These are phyloP conservation scores for Drosophila pandora DNA, from an alignment of 1,140 invertebrate species.

Conservation along the genomic window DNA sequence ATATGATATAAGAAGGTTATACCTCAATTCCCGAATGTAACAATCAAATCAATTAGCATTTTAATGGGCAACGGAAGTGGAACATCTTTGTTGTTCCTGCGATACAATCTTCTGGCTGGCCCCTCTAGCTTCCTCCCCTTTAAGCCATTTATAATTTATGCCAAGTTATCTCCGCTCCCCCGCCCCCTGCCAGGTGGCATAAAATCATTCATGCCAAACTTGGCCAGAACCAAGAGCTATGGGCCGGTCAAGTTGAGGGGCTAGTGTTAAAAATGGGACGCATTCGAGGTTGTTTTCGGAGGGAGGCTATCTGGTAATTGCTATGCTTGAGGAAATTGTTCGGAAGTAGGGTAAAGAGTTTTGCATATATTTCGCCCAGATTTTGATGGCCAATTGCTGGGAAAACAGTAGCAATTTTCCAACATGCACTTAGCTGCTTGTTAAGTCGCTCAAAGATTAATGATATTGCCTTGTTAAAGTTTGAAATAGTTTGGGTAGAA, in stretches of 20 bases:
- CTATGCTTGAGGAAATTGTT: conserved; percentile 46
- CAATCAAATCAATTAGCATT: conserved; percentile 74
- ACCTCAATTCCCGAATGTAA: conserved; percentile 49
- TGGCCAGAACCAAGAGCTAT: conserved; percentile 55
- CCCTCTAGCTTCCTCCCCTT: conserved; percentile 17
- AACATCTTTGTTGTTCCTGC: conserved; percentile 42
- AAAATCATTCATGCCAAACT: conserved; percentile 63
- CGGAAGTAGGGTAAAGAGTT: conserved; percentile 50
- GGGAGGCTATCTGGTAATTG: conserved; percentile 24
- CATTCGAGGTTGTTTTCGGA: background rate
- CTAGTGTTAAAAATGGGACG: conserved; percentile 42
- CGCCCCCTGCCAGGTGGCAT: conserved; percentile 24
- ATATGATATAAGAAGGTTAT: conserved; percentile 40
- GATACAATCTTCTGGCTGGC: conserved; percentile 32
- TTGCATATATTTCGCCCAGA: conserved; percentile 73
- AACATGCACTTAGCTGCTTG: conserved; percentile 26
- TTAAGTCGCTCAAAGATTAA: conserved; percentile 39
- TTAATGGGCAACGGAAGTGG: conserved; percentile 70
- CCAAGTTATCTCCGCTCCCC: conserved; percentile 17
- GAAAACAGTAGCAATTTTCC: conserved; percentile 62
- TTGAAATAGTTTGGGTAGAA: background rate
- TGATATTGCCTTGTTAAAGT: conserved; percentile 23
- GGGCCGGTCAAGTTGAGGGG: conserved; percentile 26
- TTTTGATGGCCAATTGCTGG: conserved; percentile 51
- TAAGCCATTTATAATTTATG: conserved; percentile 70